These are phyloP conservation scores for Rhyacichthys aspro DNA, from an alignment of 2,797 vertebrate species.

Conservation along the genomic window DNA sequence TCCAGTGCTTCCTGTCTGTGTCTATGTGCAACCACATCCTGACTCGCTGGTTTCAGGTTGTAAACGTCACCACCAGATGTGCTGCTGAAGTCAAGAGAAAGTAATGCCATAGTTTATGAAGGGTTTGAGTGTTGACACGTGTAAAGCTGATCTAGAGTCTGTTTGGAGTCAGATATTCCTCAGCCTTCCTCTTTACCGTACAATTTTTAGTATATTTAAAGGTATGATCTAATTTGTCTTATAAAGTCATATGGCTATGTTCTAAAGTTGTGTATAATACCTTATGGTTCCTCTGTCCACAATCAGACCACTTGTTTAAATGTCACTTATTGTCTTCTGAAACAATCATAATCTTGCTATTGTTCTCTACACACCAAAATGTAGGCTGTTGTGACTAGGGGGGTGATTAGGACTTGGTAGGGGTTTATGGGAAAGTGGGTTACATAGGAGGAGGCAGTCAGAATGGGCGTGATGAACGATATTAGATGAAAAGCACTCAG, in stretches of 20 bases:
- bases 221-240: background rate
- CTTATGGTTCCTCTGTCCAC: constrained; percentile 6
- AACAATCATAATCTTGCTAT: constrained; percentile 50
- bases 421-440: constrained; percentile 63
- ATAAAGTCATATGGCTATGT: background rate
- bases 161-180: background rate
- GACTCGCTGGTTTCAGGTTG: constrained; percentile 58
- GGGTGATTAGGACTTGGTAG: constrained; percentile 22
- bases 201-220: background rate
- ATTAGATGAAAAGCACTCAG: constrained; percentile 20
- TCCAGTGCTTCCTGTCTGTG: constrained; percentile 58
- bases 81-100: constrained; percentile 4
- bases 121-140: background rate
- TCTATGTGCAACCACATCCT: constrained; percentile 73
- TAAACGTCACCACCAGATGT: constrained; percentile 59
- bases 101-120: background rate
- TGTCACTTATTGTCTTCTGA: constrained; percentile 54
- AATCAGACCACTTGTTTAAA: constrained; percentile 39
- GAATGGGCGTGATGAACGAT: constrained; percentile 6
- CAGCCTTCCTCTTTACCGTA: background rate
- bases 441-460: constrained; percentile 37
- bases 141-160: background rate
- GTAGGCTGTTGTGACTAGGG: constrained; percentile 23
- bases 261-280: background rate
- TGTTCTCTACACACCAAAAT: constrained; percentile 46